These are phyloP conservation scores for Dasypogon diadema DNA, from an alignment of 2,888 invertebrate genomes.

Conservation along the genomic window DNA sequence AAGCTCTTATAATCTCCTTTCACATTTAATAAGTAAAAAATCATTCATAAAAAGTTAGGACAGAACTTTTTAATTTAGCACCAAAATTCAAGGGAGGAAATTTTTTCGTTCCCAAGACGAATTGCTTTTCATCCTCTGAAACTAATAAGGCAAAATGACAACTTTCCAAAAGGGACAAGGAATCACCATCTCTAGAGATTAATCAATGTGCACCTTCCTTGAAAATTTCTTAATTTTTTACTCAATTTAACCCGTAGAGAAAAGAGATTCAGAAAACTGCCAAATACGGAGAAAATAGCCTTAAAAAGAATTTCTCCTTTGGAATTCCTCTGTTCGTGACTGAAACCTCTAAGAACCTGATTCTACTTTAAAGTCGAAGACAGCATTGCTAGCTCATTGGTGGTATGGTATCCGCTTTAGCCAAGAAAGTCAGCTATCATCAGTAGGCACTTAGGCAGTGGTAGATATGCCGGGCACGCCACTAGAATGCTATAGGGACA, in stretches of 20 bases:
- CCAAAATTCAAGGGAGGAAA: too few relatives aligned
- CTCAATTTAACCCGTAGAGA: neutral
- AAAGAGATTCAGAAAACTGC: neutral
- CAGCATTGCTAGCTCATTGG: too few relatives aligned
- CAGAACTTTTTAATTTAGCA: too few relatives aligned
- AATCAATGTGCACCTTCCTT: neutral
- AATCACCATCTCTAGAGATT: neutral
- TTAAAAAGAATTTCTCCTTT: slow-evolving; percentile 14
- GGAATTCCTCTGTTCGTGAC: slow-evolving; percentile 19
- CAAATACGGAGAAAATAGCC: neutral
- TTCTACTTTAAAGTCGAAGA: neutral
- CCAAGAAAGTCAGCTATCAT: too few relatives aligned
- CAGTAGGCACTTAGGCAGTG: neutral
- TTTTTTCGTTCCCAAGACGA: too few relatives aligned
- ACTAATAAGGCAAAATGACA: slow-evolving; percentile 5
- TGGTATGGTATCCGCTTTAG: too few relatives aligned
- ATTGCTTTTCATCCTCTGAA: too few relatives aligned
- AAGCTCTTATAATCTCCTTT: too few relatives aligned
- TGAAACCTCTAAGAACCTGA: neutral
- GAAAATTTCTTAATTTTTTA: neutral
- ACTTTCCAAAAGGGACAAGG: neutral
- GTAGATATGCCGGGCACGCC: neutral
- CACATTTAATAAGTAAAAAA: too few relatives aligned
- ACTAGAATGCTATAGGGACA: slow-evolving; percentile 1
- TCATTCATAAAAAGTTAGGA: too few relatives aligned